Evolutionary conservation across 2,797 vertebrate genomes (phyloP).

Genomic region (Balearica regulorum): DNA sequence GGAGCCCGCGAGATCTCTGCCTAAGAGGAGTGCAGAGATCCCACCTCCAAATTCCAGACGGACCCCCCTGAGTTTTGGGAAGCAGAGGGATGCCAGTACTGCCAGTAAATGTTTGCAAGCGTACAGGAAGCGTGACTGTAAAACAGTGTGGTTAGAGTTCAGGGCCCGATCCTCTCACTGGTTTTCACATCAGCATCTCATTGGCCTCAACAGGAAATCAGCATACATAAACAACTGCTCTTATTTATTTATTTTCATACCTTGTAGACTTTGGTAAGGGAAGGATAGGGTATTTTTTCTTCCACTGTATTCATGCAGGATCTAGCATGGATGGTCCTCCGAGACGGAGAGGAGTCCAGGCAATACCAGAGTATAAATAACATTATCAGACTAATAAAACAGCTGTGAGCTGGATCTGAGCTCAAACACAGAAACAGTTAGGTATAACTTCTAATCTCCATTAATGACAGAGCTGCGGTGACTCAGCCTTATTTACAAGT

Average conservation of each 20-base stretch:
- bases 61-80: not conserved
- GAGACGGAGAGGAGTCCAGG: not conserved
- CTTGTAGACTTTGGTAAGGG: not conserved
- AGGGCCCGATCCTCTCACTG: not conserved
- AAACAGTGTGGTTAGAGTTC: not conserved
- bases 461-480: not conserved
- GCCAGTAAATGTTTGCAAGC: not conserved
- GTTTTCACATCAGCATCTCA: not conserved
- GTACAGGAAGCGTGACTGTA: not conserved
- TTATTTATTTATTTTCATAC: not conserved
- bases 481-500: not conserved
- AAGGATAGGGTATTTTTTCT: not conserved
- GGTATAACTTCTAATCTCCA: not conserved
- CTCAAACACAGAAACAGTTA: not conserved
- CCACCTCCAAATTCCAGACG: not conserved
- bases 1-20: not conserved
- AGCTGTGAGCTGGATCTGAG: not conserved
- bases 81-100: not conserved
- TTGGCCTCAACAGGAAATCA: not conserved
- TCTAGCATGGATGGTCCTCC: not conserved
- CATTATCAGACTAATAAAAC: not conserved
- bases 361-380: not conserved
- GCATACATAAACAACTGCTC: not conserved
- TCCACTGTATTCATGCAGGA: not conserved
- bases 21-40: not conserved